These are phyloP conservation scores for Megaleporinus macrocephalus DNA, from an alignment of 2,113 vertebrate species.

Conservation along the genomic window DNA sequence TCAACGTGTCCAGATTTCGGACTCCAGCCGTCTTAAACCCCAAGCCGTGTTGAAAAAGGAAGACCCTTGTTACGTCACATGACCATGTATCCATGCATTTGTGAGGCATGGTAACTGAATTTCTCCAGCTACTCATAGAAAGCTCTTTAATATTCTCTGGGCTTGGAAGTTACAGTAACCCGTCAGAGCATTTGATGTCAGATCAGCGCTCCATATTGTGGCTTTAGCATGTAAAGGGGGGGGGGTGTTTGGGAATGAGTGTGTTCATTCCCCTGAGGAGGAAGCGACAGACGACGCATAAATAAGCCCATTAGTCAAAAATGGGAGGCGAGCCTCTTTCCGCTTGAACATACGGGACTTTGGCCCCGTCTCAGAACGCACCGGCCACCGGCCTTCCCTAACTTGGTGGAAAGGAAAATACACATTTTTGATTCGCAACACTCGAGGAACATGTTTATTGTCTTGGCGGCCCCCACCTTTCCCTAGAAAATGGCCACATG, in stretches of 20 bases:
- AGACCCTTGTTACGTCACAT: too few relatives aligned
- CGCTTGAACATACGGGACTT: slow-evolving; percentile 73
- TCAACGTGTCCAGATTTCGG: too few relatives aligned
- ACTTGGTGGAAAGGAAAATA: slow-evolving; percentile 87
- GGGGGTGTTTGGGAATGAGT: slow-evolving; percentile 71
- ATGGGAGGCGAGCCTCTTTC: slow-evolving; percentile 63
- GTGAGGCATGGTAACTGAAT: neutral
- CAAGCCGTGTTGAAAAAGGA: too few relatives aligned
- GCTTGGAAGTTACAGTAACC: slow-evolving; percentile 47
- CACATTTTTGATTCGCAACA: slow-evolving; percentile 99
- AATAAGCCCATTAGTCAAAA: slow-evolving; percentile 82
- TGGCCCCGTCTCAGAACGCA: slow-evolving; percentile 68
- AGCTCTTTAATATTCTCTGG: slow-evolving; percentile 56
- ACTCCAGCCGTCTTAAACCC: too few relatives aligned
- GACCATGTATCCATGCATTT: neutral
- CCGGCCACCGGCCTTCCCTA: slow-evolving; percentile 59
- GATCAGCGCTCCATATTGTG: slow-evolving; percentile 64
- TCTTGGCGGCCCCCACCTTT: slow-evolving; percentile 61
- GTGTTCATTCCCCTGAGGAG: slow-evolving; percentile 73
- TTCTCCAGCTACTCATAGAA: slow-evolving; percentile 33
- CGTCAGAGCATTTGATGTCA: slow-evolving; percentile 64
- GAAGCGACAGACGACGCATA: slow-evolving; percentile 75
- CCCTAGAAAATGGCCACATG: slow-evolving; percentile 70
- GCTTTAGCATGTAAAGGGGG: slow-evolving; percentile 65
- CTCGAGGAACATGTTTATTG: slow-evolving; percentile 85